Evolutionary conservation across 2,888 invertebrate genomes (phyloP), one percentile per base, ranked within the genome.

Genomic region (Ornithoptera priamus): DNA sequence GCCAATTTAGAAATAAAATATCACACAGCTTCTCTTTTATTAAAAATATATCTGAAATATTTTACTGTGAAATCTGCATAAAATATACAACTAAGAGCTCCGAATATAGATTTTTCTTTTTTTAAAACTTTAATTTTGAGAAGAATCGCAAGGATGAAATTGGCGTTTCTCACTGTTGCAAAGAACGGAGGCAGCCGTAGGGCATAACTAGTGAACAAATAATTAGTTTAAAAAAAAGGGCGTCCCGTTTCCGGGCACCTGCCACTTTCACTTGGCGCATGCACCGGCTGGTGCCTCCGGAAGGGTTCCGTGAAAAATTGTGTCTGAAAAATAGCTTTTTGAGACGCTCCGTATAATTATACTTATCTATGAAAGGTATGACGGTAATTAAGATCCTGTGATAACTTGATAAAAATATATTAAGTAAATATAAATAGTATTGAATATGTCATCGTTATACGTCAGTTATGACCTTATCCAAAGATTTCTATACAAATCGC

Each of bases 211-310:
- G 75, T 75, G 75, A 76, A 77, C 77, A 77, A 77, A 78, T 80
- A 79, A 81, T 81, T 81, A 81, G 80, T 77, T 76, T 75, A 75
- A 70, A 62, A 68, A 71, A 71, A 58, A 39, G 72, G 50, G 73
- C 78, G 74, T 80, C 78, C 74, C 72, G 76, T 75, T 75, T 74
- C 77, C 76, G 75, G 80, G 85, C 90, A 89, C 88, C 87, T 90
- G 90, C 87, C 90, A 88, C 81, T 75, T 75, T 81, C 90, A 91
- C 88, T 90, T 89, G 89, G 75, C 75, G 71, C 71, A 72, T 67
- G 72, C 66, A 71, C 68, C 65, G 71, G 72, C 67, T 71, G 70
- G 42, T 20, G 22, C 20, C 68, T 66, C 71, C 74, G 76, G 76
- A 81, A 79, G 84, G 84, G 83, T 82, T 79, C 72, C 65, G 75